Evolutionary conservation across 2,113 vertebrate species (phyloP), one percentile per base, ranked within the genome.

Genomic region (Equus quagga): DNA sequence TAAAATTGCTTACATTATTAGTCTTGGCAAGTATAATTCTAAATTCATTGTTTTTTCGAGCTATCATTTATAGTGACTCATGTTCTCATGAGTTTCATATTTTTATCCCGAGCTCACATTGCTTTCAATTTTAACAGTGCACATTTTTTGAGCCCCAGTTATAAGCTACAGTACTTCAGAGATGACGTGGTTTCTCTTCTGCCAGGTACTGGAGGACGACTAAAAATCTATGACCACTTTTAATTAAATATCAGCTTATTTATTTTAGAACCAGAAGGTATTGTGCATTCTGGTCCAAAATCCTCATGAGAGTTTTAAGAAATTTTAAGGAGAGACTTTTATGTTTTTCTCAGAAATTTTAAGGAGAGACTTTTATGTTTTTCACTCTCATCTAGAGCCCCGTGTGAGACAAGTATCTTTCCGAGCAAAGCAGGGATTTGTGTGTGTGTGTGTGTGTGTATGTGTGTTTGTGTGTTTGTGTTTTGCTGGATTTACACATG

Each of bases 151-250:
- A 80, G 17, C 24, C 5, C 62, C 56, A 67, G 1, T 21, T 89
- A 72, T 41, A 41, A 80, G 33, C 51, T 64, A 2, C 28, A 33
- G 60, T 81, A 58, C 23, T 54, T 33, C 44, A 85, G 49, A 82
- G n/a, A 91, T n/a, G 8, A 87, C 82, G 31, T 73, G 33, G 5
- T 80, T 86, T 92, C 17, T 1, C 15, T 76, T 67, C 18, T 36
- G 21, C 3, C 15, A 36, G 46, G 5, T 73, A 13, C 33, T 46
- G 19, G 19, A 88, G 2, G 36, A 5, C 8, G 62, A 36, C n/a
- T 62, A 62, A 97, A 89, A 93, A 86, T 67, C 81, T 28, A 82
- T 91, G 46, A 51, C 33, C n/a, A 90, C n/a, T 46, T 84, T 89
- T 62, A 94, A 44, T 89, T 79, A 87, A 78, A 72, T 70, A 60